Conservation (phyloP, 2,113 vertebrate species). For the Fulica atra region DNA sequence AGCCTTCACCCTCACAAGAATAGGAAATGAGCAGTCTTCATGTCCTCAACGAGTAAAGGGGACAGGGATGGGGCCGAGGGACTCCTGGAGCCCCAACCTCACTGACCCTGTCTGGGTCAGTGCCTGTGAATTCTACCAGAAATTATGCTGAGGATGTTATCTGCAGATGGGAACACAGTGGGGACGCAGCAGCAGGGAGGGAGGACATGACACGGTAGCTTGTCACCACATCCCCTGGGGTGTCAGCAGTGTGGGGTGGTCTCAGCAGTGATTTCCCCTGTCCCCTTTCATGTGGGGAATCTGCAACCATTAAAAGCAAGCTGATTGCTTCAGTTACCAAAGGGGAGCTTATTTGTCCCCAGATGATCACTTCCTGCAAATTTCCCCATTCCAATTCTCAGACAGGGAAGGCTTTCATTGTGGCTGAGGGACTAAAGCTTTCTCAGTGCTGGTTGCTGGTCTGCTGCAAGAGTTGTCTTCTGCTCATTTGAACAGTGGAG, state of each 20-base stretch:
- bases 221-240: not conserved
- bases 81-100: not conserved
- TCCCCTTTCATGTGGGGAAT: not conserved
- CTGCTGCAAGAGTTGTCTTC: not conserved
- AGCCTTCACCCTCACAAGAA: not conserved
- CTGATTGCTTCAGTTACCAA: not conserved
- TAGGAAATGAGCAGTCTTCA: not conserved
- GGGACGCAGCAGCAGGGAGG: not conserved
- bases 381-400: not conserved
- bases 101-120: not conserved
- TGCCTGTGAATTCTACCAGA: not conserved
- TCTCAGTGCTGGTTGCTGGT: not conserved
- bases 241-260: not conserved
- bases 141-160: not conserved
- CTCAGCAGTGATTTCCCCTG: not conserved
- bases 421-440: not conserved
- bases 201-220: accelerated
- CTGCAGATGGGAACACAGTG: not conserved
- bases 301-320: not conserved
- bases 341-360: not conserved
- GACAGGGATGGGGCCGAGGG: not conserved
- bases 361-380: not conserved
- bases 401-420: not conserved
- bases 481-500: not conserved
- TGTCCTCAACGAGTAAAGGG: not conserved